Percentiles rank a stretch among this genome's conserved stretches.
Conservation (phyloP, 1,140 invertebrate genomes). For the Berghia stephanieae region DNA sequence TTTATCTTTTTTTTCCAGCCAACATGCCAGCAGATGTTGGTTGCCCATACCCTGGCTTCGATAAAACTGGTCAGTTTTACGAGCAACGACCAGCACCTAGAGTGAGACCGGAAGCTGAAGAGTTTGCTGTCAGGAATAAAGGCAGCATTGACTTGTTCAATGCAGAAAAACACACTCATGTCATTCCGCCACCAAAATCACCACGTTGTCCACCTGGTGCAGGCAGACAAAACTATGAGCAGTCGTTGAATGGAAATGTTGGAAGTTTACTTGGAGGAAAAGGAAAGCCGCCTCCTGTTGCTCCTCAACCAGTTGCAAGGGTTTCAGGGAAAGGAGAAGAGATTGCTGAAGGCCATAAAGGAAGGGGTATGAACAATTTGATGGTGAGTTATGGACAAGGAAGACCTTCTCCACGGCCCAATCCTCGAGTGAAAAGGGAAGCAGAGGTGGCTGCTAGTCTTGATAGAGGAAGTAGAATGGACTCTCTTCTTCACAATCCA, state of each 20-base stretch:
- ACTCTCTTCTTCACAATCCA: constrained; percentile 42
- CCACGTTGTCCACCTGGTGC: constrained; percentile 49
- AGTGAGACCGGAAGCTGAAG: constrained; percentile 50
- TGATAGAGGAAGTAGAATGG: constrained; percentile 50
- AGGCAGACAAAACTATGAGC: constrained; percentile 48
- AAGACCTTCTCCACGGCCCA: constrained; percentile 43
- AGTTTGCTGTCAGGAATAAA: constrained; percentile 41
- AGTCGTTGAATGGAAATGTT: constrained; percentile 49
- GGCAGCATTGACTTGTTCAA: constrained; percentile 51
- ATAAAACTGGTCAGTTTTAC: constrained; percentile 44
- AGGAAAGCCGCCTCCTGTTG: constrained; percentile 42
- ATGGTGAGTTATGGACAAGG: constrained; percentile 50
- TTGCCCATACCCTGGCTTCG: constrained; percentile 55
- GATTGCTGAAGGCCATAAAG: constrained; percentile 52
- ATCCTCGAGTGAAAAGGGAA: constrained; percentile 56
- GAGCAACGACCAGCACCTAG: constrained; percentile 46
- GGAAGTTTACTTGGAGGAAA: constrained; percentile 46
- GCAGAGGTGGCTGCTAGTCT: constrained; percentile 50
- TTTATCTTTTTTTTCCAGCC: too few species aligned
- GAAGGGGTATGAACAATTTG: constrained; percentile 44
- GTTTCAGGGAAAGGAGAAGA: constrained; percentile 51
- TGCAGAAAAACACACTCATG: constrained; percentile 30
- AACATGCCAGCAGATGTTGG: constrained; percentile 20
- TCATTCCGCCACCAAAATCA: constrained; percentile 41
- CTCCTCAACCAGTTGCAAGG: constrained; percentile 42